A percentile compares a stretch with the other conserved stretches of the same genome.
Conservation (phyloP, 2,797 vertebrate species). For the Hippoglossus hippoglossus region DNA sequence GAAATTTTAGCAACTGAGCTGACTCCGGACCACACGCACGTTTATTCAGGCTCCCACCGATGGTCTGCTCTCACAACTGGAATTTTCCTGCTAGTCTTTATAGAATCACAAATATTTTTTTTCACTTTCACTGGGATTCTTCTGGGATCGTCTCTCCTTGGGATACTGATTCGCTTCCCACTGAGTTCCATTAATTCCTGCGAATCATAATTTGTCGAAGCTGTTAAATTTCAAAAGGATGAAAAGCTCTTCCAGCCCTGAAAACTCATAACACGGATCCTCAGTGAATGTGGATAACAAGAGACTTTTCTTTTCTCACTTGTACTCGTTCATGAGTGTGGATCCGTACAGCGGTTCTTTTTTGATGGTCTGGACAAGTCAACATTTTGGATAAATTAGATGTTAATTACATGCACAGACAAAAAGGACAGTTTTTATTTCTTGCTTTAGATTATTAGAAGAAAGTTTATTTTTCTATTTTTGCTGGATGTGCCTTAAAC, state of each 20-base stretch:
- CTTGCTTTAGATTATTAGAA: background rate
- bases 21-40: conserved; percentile 7
- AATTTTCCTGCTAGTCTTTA: background rate
- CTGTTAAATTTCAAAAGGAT: background rate
- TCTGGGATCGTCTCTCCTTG: background rate
- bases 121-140: background rate
- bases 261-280: background rate
- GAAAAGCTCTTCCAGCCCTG: background rate
- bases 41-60: conserved; percentile 9
- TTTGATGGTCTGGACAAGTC: background rate
- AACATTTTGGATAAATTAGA: background rate
- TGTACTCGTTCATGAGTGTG: background rate
- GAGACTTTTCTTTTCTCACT: background rate
- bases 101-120: background rate
- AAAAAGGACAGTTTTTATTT: background rate
- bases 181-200: background rate
- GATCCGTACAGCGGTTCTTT: background rate
- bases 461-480: conserved; percentile 18
- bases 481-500: conserved; percentile 31
- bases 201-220: background rate
- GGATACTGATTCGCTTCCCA: background rate
- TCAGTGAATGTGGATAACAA: background rate
- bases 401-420: background rate
- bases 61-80: conserved; percentile 3
- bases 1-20: conserved; percentile 17